Conservation (phyloP, 2,797 vertebrate species). For the Sebastes iracundus region DNA sequence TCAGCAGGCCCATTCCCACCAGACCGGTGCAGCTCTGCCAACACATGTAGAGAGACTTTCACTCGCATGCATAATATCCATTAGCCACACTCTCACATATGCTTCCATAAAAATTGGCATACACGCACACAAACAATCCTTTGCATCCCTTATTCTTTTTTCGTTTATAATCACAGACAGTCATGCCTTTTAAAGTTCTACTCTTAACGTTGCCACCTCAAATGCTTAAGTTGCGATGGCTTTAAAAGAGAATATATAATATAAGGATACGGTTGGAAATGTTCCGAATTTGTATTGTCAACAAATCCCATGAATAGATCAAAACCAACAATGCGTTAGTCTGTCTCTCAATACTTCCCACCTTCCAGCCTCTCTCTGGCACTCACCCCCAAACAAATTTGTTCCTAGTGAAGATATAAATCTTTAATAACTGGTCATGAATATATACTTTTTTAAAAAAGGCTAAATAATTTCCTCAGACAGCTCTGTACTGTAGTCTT, state of each 20-base stretch:
- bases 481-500: background rate
- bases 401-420: background rate
- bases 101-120: conserved; percentile 28
- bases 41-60: conserved; percentile 25
- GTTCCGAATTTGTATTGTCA: background rate
- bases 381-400: background rate
- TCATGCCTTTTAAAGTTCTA: background rate
- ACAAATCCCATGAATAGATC: background rate
- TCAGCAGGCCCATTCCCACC: conserved; percentile 23
- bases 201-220: background rate
- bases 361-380: background rate
- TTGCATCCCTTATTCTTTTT: conserved; percentile 5
- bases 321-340: background rate
- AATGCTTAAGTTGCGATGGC: background rate
- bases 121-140: background rate
- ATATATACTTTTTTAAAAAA: background rate
- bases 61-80: conserved; percentile 30
- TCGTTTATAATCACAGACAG: conserved; percentile 2
- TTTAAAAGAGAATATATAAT: background rate
- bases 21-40: conserved; percentile 22
- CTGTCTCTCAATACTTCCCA: background rate
- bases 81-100: conserved; percentile 22
- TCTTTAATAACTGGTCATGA: background rate
- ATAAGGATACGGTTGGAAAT: background rate
- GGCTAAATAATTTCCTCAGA: background rate